phyloP scores from a whole-genome alignment of 2,113 vertebrate genomes.

The Urocitellus parryii region DNA sequence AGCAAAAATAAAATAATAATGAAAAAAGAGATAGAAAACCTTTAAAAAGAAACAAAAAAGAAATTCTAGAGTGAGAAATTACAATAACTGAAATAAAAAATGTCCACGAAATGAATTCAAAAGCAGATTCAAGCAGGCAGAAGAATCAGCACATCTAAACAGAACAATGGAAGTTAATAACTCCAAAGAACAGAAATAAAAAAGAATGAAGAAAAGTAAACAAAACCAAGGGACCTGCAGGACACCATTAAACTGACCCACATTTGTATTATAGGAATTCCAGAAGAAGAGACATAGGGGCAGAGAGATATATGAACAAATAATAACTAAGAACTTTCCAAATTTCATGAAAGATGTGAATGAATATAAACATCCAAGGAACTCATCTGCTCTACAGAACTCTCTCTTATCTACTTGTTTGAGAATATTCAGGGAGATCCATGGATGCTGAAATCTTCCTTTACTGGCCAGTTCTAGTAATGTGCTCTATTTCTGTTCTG shows the following conservation, averaged over 20 bases:
- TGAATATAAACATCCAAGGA: not conserved
- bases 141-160: not conserved
- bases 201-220: not conserved
- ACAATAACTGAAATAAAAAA: not conserved
- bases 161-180: not conserved
- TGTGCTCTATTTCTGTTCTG: not conserved
- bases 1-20: not conserved
- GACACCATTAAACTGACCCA: not conserved
- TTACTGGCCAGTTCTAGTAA: not conserved
- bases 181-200: not conserved
- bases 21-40: not conserved
- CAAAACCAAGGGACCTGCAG: not conserved
- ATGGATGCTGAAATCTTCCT: not conserved
- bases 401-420: not conserved
- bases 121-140: not conserved
- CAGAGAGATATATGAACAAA: not conserved
- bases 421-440: not conserved
- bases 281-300: not conserved
- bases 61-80: not conserved
- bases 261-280: not conserved
- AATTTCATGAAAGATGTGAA: not conserved
- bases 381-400: not conserved
- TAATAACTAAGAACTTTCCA: not conserved
- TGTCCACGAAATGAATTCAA: not conserved
- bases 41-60: not conserved